Evolutionary conservation across 2,888 invertebrate genomes (phyloP).

Genomic region (Hylaea fasciaria): DNA sequence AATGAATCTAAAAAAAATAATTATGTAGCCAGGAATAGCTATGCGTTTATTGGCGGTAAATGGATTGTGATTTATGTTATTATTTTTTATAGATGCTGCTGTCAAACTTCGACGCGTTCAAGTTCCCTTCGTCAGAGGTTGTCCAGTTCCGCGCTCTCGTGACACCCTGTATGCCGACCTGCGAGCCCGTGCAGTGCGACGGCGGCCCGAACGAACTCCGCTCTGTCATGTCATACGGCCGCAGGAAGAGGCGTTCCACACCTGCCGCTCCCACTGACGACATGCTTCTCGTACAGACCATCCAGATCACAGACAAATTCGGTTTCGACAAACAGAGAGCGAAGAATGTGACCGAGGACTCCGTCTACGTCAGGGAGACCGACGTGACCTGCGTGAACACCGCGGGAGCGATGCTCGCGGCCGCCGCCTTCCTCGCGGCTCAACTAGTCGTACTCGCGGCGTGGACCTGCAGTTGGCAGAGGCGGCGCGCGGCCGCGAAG

Average conservation of each 20-base stretch:
- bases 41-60: neutral
- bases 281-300: constrained; percentile 94
- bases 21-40: neutral
- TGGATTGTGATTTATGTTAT: constrained; percentile 20
- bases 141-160: constrained; percentile 98
- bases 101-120: constrained; percentile 97
- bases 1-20: neutral
- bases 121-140: constrained; percentile 97
- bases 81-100: constrained; percentile 88
- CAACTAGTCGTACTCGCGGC: constrained; percentile 94
- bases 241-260: constrained; percentile 90
- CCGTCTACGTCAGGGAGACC: constrained; percentile 88
- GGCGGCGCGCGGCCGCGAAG: constrained; percentile 88
- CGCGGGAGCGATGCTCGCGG: constrained; percentile 93
- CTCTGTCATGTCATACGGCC: constrained; percentile 93
- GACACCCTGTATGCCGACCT: constrained; percentile 96
- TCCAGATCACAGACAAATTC: constrained; percentile 96
- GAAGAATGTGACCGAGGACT: constrained; percentile 87
- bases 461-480: constrained; percentile 95
- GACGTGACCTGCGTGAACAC: constrained; percentile 89
- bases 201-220: constrained; percentile 93
- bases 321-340: constrained; percentile 91
- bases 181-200: constrained; percentile 96
- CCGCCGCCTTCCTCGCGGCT: constrained; percentile 93
- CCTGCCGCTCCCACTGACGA: constrained; percentile 88